A percentile compares a stretch with the other conserved stretches of the same genome.
Evolutionary conservation across 2,113 vertebrate species (phyloP).

Genomic region (Meles meles): DNA sequence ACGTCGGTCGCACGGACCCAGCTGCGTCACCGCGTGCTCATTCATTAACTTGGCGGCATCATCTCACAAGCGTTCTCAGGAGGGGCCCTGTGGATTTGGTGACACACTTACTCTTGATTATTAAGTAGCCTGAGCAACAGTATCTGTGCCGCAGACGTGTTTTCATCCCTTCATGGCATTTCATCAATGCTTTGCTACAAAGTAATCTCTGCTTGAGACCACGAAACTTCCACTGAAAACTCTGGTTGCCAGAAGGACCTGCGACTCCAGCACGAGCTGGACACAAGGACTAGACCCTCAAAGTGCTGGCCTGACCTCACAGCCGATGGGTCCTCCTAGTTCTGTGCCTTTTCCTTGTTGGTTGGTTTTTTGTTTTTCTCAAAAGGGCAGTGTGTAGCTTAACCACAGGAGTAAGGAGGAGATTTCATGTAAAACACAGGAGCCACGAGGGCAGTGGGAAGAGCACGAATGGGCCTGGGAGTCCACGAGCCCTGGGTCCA

Average conservation of each 20-base stretch:
- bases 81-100: neutral
- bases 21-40: fast-evolving
- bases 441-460: fast-evolving
- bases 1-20: neutral
- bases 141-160: neutral
- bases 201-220: neutral
- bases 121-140: neutral
- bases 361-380: neutral
- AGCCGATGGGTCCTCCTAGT: too few relatives aligned
- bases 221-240: neutral
- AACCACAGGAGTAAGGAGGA: neutral
- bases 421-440: neutral
- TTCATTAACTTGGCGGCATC: neutral
- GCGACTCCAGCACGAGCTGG: too few relatives aligned
- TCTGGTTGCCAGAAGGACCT: fast-evolving
- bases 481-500: neutral
- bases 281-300: fast-evolving
- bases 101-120: slow-evolving; percentile 19
- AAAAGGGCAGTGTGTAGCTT: neutral
- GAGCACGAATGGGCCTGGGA: fast-evolving
- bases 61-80: neutral
- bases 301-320: neutral
- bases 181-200: neutral
- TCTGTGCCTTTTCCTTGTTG: neutral
- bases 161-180: neutral